Percentiles rank a stretch among this genome's conserved stretches.
phyloP scores from a whole-genome alignment of 2,888 invertebrate genomes.

The Ramazzottius varieornatus region DNA sequence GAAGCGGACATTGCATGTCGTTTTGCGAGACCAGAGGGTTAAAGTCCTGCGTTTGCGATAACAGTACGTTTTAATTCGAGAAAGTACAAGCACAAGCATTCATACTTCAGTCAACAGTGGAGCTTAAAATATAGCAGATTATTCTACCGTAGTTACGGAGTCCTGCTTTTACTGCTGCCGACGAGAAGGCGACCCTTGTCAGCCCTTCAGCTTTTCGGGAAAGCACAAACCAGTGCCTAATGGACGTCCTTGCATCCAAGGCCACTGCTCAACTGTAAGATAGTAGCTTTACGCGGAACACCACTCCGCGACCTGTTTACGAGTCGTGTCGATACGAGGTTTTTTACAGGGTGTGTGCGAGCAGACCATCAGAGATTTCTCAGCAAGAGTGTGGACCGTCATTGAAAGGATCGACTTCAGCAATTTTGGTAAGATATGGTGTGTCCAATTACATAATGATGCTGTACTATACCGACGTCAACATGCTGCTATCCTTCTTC shows the following conservation, averaged over 20 bases:
- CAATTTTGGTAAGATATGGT: slow-evolving; percentile 35
- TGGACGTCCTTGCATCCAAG: slow-evolving; percentile 83
- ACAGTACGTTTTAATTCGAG: slow-evolving; percentile 33
- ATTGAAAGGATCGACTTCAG: slow-evolving; percentile 86
- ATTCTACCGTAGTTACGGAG: slow-evolving; percentile 41
- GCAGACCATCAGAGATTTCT: slow-evolving; percentile 76
- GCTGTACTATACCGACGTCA: no score
- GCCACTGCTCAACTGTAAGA: slow-evolving; percentile 66
- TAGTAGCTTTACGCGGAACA: no score
- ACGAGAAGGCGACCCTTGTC: slow-evolving; percentile 22
- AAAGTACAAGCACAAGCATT: background rate
- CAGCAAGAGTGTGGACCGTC: slow-evolving; percentile 85
- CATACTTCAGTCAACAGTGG: background rate
- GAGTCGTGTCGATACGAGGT: no score
- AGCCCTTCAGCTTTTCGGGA: slow-evolving; percentile 5
- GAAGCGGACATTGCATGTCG: slow-evolving; percentile 65
- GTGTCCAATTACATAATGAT: no score
- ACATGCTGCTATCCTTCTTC: no score
- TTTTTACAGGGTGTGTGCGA: slow-evolving; percentile 55
- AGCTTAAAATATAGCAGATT: background rate
- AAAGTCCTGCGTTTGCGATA: slow-evolving; percentile 87
- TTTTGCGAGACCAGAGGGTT: slow-evolving; percentile 76
- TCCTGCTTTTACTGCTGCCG: slow-evolving; percentile 83
- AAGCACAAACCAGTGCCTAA: slow-evolving; percentile 49
- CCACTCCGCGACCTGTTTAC: no score